Evolutionary conservation across 2,113 vertebrate species (phyloP), one percentile per base, ranked within the genome.

Genomic region (Aix galericulata): DNA sequence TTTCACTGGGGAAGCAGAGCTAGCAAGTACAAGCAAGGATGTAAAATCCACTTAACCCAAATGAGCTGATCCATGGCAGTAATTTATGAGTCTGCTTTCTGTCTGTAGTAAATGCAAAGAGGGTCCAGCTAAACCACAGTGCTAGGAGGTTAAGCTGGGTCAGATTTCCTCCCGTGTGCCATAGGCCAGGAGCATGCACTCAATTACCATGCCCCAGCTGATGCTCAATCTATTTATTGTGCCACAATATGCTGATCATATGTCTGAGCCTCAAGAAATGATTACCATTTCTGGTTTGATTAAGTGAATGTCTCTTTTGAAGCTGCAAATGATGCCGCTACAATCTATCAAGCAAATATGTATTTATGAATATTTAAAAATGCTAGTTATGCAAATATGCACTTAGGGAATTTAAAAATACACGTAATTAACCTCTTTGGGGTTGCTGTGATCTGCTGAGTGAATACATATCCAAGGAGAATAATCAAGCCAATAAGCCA

Each of bases 281-380:
- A 96, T 97, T 96, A 95, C 84, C 88, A 95, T 93, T 93, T 94
- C 95, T 97, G 86, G 91, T 95, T 94, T 95, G 93, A 96, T 94
- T 94, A 96, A 95, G 74, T 89, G 66, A 95, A 92, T 71, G 71
- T 89, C 94, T 67, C 91, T 95, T 96, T 93, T 97, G 95, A 97
- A 96, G 91, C 83, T 96, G 86, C 86, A 96, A 96, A 95, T 96
- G 78, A 94, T 96, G 86, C 88, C 1, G 13, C 91, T 96, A 89
- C 86, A 92, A 93, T 92, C 95, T 92, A 96, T 94, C 94, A 96
- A 96, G 95, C 81, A 97, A 96, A 97, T 96, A 96, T 92, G 95
- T 96, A 91, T 91, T 96, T 96, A 97, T 96, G 95, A 96, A 96
- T 96, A 96, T 97, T 97, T 96, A 21, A 93, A 96, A 87, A 96